phyloP scores from a whole-genome alignment of 1,140 invertebrate species.

The Halictus rubicundus region DNA sequence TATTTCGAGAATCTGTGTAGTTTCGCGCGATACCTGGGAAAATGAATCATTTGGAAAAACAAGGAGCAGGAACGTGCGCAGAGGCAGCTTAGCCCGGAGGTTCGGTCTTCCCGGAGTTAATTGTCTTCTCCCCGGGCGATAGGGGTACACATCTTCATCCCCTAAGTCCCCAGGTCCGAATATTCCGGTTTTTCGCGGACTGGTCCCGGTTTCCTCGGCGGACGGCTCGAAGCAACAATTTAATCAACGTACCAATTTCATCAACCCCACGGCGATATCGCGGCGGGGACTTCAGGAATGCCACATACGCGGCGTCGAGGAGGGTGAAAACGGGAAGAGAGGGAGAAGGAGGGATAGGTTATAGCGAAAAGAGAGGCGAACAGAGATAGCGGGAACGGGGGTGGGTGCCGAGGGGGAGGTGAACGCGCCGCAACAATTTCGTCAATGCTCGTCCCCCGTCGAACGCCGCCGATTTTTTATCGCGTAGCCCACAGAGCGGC shows the following conservation, averaged over 20 bases:
- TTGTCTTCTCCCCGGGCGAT: too few species aligned
- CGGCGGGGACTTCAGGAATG: constrained; percentile 54
- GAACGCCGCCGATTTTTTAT: constrained; percentile 48
- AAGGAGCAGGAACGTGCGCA: too few species aligned
- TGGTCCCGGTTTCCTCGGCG: constrained; percentile 1
- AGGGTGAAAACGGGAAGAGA: constrained; percentile 7
- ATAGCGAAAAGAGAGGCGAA: too few species aligned
- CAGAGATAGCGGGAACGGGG: not conserved
- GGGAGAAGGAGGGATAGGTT: not conserved
- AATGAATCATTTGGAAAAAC: too few species aligned
- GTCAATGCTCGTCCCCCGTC: constrained; percentile 42
- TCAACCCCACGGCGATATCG: constrained; percentile 61
- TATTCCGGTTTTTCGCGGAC: constrained; percentile 5
- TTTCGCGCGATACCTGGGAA: too few species aligned
- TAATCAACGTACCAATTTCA: constrained; percentile 65
- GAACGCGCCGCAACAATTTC: constrained; percentile 44
- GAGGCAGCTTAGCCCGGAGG: too few species aligned
- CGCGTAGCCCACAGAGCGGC: constrained; percentile 4
- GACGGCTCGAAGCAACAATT: constrained; percentile 56
- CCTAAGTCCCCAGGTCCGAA: not conserved
- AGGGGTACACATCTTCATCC: not conserved
- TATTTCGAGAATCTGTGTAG: too few species aligned
- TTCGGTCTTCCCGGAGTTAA: too few species aligned
- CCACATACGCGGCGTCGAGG: constrained; percentile 34
- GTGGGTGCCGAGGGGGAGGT: not conserved